These are phyloP conservation scores for Tachina fera DNA, from an alignment of 2,888 invertebrate species.

Conservation along the genomic window DNA sequence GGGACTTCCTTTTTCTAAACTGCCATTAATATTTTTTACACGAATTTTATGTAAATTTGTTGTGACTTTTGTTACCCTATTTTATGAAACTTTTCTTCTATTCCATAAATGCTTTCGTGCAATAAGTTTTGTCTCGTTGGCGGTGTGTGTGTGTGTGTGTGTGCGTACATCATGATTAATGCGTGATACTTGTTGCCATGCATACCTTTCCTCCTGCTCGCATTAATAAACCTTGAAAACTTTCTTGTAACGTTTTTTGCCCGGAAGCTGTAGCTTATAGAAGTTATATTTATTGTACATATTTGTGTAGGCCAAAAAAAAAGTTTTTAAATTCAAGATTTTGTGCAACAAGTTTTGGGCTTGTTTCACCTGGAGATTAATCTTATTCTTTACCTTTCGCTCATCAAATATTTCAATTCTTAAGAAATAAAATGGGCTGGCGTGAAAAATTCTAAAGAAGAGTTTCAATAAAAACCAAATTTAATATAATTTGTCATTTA, in stretches of 20 bases:
- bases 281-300: background rate
- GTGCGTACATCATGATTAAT: slow-evolving; percentile 45
- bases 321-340: slow-evolving; percentile 24
- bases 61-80: background rate
- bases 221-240: background rate
- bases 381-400: background rate
- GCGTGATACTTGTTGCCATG: slow-evolving; percentile 26
- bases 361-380: background rate
- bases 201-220: background rate
- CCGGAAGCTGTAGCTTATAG: background rate
- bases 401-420: background rate
- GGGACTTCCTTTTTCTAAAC: background rate
- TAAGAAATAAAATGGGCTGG: background rate
- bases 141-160: background rate
- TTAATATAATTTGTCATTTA: too few species aligned
- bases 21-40: background rate
- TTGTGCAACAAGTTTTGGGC: slow-evolving; percentile 31
- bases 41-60: slow-evolving; percentile 42
- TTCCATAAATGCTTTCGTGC: background rate
- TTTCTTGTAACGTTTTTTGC: slow-evolving; percentile 30
- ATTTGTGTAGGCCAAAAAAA: slow-evolving; percentile 9
- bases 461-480: too few species aligned
- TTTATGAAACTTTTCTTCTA: slow-evolving; percentile 1
- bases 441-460: background rate
- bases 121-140: background rate